Evolutionary conservation across 2,888 invertebrate genomes (phyloP), one percentile per base, ranked within the genome.

Genomic region (Nemotelus nigrinus): DNA sequence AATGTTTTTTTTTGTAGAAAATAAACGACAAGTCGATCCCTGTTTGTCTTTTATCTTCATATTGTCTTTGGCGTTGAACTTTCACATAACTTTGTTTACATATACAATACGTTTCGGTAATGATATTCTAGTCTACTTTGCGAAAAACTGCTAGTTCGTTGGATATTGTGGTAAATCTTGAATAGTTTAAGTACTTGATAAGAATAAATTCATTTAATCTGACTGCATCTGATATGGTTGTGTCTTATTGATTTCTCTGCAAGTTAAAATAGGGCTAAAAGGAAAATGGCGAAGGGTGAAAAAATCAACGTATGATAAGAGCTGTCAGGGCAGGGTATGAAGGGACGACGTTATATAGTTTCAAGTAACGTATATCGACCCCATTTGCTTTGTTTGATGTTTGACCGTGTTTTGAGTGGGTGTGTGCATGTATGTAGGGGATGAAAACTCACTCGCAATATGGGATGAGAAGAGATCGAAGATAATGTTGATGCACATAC

Each of bases 211-310:
- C 25, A 25, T 25, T 25, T 25, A 25, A 25, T 25, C 25, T 25
- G 25, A 25, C 25, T 25, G 25, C 25, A 63, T 50, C 3, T 53
- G 53, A 3, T 55, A 43, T 70, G 70, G 43, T 70, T 43, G 53
- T 53, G 41, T 39, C 55, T 70, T 70, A 70, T 70, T 70, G 70
- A 70, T 70, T 70, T 70, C 65, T 65, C 65, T 63, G 67, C 3
- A 47, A 67, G 10, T 10, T 4, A 70, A 70, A 44, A 55, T 39
- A 10, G 47, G 41, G 50, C 55, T 47, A 43, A 10, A 53, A 4
- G 65, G 50, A n/a, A 70, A 70, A 8, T 50, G 67, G n/a, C 50
- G 48, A 47, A 39, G 67, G 67, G 67, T 25, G 43, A 25, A 25
- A 25, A 25, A 25, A 25, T 25, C 25, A 25, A 25, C 25, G 25